Conservation (phyloP, 2,113 vertebrate genomes). For the Elanoides forficatus region DNA sequence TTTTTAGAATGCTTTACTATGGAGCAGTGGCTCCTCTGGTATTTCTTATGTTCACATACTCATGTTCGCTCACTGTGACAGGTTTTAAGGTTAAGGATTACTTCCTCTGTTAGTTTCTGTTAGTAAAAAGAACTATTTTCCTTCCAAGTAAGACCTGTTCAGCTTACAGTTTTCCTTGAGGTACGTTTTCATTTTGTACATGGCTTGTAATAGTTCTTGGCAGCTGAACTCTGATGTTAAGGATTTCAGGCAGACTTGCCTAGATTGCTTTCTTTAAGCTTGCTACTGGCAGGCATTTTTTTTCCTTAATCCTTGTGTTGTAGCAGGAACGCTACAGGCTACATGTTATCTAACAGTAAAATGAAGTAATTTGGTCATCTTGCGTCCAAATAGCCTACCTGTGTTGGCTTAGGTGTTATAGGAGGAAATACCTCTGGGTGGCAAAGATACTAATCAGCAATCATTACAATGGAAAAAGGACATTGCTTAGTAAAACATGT, state of each 20-base stretch:
- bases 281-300: not conserved
- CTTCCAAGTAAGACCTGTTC: conserved; percentile 2
- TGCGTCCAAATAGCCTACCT: not conserved
- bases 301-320: not conserved
- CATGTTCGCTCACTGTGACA: not conserved
- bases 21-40: not conserved
- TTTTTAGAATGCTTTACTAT: not conserved
- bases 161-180: not conserved
- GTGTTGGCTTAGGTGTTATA: not conserved
- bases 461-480: not conserved
- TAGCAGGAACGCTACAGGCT: not conserved
- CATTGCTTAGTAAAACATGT: not conserved
- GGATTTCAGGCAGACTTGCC: not conserved
- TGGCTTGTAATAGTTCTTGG: not conserved
- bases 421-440: not conserved
- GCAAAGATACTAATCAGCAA: not conserved
- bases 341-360: not conserved
- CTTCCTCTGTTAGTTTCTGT: not conserved
- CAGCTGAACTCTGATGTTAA: not conserved
- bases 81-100: conserved; percentile 4
- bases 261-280: not conserved
- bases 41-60: not conserved
- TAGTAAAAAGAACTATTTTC: not conserved
- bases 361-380: not conserved
- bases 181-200: not conserved